A percentile compares a stretch with the other conserved stretches of the same genome.
Evolutionary conservation across 2,113 vertebrate species (phyloP).

Genomic region (Oncorhynchus nerka): DNA sequence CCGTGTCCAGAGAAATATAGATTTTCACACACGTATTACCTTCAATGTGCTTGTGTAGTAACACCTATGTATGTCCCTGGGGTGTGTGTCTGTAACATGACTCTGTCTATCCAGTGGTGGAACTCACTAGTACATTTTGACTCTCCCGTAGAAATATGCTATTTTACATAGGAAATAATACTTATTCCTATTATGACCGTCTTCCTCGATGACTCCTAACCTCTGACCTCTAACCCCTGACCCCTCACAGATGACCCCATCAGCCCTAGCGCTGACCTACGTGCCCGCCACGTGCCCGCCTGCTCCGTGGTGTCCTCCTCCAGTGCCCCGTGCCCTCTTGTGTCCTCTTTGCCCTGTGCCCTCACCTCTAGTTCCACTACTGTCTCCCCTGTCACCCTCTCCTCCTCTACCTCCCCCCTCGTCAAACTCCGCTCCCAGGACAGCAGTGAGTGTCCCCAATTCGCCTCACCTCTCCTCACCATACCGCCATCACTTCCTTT

Average conservation of each 20-base stretch:
- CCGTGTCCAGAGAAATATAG: too few species aligned
- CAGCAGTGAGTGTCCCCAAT: constrained; percentile 80
- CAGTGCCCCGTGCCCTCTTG: constrained; percentile 78
- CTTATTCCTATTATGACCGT: background rate
- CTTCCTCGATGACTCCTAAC: background rate
- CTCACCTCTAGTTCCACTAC: constrained; percentile 71
- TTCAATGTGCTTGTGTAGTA: too few species aligned
- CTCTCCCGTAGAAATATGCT: too few species aligned
- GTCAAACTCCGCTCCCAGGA: constrained; percentile 83
- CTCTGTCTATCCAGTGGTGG: background rate
- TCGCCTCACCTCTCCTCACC: background rate
- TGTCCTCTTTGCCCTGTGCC: background rate
- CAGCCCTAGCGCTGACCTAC: constrained; percentile 85
- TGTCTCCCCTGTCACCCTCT: constrained; percentile 81
- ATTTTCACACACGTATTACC: too few species aligned
- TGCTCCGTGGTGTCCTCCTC: constrained; percentile 82
- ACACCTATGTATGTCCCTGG: background rate
- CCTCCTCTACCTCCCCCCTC: constrained; percentile 78
- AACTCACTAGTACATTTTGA: too few species aligned
- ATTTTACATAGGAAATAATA: too few species aligned
- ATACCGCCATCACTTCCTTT: background rate
- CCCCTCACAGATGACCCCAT: constrained; percentile 81
- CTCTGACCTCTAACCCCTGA: constrained; percentile 15
- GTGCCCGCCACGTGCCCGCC: constrained; percentile 84
- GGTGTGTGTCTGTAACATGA: background rate